Evolutionary conservation across 1,140 invertebrate species (phyloP).

Genomic region (Conus betulinus): DNA sequence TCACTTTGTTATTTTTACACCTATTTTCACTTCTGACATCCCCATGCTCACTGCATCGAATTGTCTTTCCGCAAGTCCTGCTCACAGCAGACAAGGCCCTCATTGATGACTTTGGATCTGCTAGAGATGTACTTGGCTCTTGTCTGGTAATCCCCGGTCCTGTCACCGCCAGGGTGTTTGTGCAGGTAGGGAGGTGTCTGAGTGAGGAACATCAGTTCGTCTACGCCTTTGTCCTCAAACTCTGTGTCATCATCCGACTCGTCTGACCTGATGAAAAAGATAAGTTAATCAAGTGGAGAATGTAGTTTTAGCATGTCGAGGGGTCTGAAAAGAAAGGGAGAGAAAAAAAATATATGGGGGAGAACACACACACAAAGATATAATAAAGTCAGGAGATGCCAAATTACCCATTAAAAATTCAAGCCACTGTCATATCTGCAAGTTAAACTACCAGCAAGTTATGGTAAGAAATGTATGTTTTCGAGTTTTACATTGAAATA

Average conservation of each 20-base stretch:
- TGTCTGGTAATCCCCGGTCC: slow-evolving; percentile 68
- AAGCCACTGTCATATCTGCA: too few relatives aligned
- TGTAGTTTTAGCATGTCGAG: too few relatives aligned
- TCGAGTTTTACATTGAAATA: too few relatives aligned
- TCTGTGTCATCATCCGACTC: slow-evolving; percentile 86
- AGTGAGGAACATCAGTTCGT: slow-evolving; percentile 96
- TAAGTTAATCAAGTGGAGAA: too few relatives aligned
- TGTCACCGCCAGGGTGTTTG: slow-evolving; percentile 73
- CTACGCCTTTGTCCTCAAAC: slow-evolving; percentile 91
- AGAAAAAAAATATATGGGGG: not conserved
- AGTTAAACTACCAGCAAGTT: too few relatives aligned
- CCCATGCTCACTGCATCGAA: not conserved
- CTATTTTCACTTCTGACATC: too few relatives aligned
- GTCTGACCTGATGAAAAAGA: slow-evolving; percentile 80
- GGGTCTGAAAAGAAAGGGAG: not conserved
- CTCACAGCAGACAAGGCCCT: slow-evolving; percentile 96
- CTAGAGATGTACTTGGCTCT: slow-evolving; percentile 88
- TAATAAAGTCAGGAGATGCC: too few relatives aligned
- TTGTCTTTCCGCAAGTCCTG: slow-evolving; percentile 67
- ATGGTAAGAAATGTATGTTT: too few relatives aligned
- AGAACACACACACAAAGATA: too few relatives aligned
- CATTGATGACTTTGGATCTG: slow-evolving; percentile 93
- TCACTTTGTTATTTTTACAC: too few relatives aligned
- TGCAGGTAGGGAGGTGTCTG: slow-evolving; percentile 80
- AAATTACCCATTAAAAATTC: too few relatives aligned